Evolutionary conservation across 2,797 vertebrate genomes (phyloP), one percentile per base, ranked within the genome.

Genomic region (Numenius phaeopus): DNA sequence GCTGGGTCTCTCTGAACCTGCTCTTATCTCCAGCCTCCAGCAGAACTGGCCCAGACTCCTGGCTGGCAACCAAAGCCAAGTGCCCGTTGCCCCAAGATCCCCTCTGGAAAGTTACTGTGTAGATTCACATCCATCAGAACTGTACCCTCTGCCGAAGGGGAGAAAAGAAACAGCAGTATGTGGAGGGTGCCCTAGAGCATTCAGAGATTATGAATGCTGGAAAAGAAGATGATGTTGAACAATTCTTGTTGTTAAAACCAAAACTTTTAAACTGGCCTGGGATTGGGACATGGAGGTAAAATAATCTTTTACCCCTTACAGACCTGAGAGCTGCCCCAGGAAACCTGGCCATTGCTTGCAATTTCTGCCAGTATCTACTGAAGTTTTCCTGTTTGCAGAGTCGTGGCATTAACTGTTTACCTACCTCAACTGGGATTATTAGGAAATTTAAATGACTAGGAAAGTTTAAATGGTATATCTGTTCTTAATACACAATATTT

Each of bases 11-110:
- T 52, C 80, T 75, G 70, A 94, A 79, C 66, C 40, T 71, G 57
- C 57, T 88, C 89, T 91, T 93, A 83, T 76, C 85, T 93, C 22
- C 88, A 83, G 75, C 13, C 49, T 69, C 58, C 66, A 87, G 89
- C 55, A 91, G 34, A 89, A 54, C 37, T 52, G 39, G 46, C 23
- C 32, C 47, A 79, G 46, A 49, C 21, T 40, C 39, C 61, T 24
- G 80, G 55, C 42, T 92, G 72, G 80, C 69, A 86, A 80, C 21
- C 87, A 92, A 59, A 91, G 26, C n/a, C 78, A 79, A 61, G 55
- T 29, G 46, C n/a, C 52, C 11, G 3, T 11, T 11, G 16, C 32
- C 75, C 72, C 11, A 37, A 80, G 46, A 70, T 62, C 39, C 55
- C 40, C 55, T 42, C 76, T 3, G 4, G 37, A 80, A 93, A 89